These are phyloP conservation scores for Dicyrtoma fusca DNA, from an alignment of 2,888 invertebrate genomes.

Conservation along the genomic window DNA sequence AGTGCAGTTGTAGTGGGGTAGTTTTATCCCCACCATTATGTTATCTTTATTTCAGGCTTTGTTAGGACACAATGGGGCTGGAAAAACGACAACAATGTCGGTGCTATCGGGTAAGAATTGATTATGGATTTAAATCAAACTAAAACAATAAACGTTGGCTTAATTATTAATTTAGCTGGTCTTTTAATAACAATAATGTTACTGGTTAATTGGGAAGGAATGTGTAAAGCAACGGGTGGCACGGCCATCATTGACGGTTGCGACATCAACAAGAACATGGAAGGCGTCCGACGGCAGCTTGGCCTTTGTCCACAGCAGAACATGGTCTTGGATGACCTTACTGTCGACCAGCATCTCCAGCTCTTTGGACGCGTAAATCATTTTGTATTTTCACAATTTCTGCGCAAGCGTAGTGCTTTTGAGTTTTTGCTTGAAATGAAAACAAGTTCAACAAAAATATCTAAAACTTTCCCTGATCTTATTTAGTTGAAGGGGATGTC, in stretches of 20 bases:
- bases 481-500: too few species aligned
- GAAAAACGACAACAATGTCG: conserved; percentile 72
- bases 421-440: too few species aligned
- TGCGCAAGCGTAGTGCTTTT: too few species aligned
- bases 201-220: conserved; percentile 64
- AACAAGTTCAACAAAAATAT: too few species aligned
- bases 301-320: conserved; percentile 93
- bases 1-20: too few species aligned
- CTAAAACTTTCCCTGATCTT: too few species aligned
- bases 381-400: too few species aligned
- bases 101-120: conserved; percentile 67
- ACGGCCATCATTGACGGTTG: conserved; percentile 71
- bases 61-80: conserved; percentile 85
- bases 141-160: not conserved
- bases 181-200: not conserved
- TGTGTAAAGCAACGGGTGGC: conserved; percentile 73
- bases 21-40: too few species aligned
- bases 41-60: too few species aligned
- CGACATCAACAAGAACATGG: conserved; percentile 70
- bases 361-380: conserved; percentile 83
- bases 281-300: conserved; percentile 71
- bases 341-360: conserved; percentile 78
- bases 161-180: not conserved
- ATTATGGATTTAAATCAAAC: not conserved
- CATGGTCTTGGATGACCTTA: conserved; percentile 78